Evolutionary conservation across 1,140 invertebrate species (phyloP), one percentile per base, ranked within the genome.

Genomic region (Agrypnia vestita): DNA sequence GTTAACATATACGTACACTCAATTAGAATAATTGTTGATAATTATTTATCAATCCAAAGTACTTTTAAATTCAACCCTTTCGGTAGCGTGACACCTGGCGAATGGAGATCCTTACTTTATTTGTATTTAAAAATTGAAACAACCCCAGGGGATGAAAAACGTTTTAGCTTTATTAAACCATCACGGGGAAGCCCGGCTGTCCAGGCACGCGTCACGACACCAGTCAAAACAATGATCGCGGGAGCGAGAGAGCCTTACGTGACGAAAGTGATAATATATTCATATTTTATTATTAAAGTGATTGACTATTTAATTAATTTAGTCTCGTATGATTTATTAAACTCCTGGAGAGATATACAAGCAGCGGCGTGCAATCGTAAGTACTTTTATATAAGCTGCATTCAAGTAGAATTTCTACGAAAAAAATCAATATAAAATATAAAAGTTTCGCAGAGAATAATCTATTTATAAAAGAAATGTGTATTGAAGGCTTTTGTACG

Each of bases 191-290:
- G n/a, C 10, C 35, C 7, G n/a, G 19, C 13, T 47, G 62, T 64
- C 35, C 8, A 17, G 19, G 61, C 56, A 17, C 19, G 12, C 10
- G 19, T 11, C 35, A 35, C 19, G 15, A n/a, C 59, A 62, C 19
- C 17, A 9, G 25, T 13, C 11, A 62, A 19, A 62, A 19, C 25
- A 11, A 25, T 59, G 19, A 62, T 62, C 4, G 12, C 25, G 25
- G 25, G 11, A 25, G 59, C 19, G 25, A 8, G 6, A 25, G 59
- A 62, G 25, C 59, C 7, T 19, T 25, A 19, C 59, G 59, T 62
- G 59, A 62, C 59, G 9, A 44, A 75, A 15, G 72, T 59, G 72
- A 75, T 75, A 75, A 59, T 75, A 59, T 59, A 75, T 75, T 75
- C 72, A 75, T 75, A n/a, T n/a, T n/a, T n/a, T n/a, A n/a, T n/a